Conservation (phyloP, 2,113 vertebrate species). For the Datnioides undecimradiatus region DNA sequence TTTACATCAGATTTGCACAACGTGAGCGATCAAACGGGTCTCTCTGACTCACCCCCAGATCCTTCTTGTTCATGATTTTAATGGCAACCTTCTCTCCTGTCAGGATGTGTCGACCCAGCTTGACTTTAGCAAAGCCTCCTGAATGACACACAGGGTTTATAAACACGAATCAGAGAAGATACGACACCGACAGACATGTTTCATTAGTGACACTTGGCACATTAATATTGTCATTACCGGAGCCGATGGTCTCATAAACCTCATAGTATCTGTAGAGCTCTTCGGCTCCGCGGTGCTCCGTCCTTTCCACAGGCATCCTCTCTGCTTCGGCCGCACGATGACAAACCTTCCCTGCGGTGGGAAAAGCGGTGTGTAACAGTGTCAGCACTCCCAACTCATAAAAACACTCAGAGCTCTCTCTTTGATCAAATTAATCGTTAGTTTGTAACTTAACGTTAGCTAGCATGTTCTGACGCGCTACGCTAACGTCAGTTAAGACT, state of each 20-base stretch:
- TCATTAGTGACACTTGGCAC: not conserved
- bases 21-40: not conserved
- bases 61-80: slow-evolving; percentile 96
- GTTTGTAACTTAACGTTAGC: not conserved
- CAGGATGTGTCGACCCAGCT: slow-evolving; percentile 90
- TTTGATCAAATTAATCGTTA: not conserved
- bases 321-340: slow-evolving; percentile 7
- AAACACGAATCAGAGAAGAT: not conserved
- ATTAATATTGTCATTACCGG: slow-evolving; percentile 67
- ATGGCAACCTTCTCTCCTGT: slow-evolving; percentile 95
- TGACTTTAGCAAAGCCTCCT: slow-evolving; percentile 98
- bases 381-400: not conserved
- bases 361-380: not conserved
- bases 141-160: slow-evolving; percentile 15
- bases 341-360: slow-evolving; percentile 7
- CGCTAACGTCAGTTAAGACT: not conserved
- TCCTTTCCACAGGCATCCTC: slow-evolving; percentile 82
- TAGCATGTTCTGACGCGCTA: not conserved
- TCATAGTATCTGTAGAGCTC: slow-evolving; percentile 83
- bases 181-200: too few species aligned
- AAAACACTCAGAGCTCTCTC: not conserved
- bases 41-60: slow-evolving; percentile 87
- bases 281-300: slow-evolving; percentile 63
- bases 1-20: not conserved
- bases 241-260: slow-evolving; percentile 85